Evolutionary conservation across 2,888 invertebrate species (phyloP).

Genomic region (Brachyopa scutellaris): DNA sequence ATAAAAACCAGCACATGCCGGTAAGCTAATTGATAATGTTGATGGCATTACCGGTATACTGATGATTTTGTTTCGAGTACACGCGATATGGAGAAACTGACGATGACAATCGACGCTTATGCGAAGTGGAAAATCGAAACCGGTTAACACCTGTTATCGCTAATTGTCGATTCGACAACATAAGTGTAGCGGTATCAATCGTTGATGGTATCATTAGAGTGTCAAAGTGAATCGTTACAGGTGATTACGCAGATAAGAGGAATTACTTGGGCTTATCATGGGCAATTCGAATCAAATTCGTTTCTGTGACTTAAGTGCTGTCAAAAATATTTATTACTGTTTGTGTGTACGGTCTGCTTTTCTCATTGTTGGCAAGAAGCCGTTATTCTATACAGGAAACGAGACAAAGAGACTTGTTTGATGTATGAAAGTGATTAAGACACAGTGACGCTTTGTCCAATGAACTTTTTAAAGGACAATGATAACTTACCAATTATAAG

Average conservation of each 20-base stretch:
- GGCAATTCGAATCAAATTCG: too few relatives aligned
- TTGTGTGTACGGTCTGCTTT: too few relatives aligned
- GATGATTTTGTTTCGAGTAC: background rate
- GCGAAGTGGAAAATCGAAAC: background rate
- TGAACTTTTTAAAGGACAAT: too few relatives aligned
- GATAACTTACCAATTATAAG: too few relatives aligned
- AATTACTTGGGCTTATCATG: background rate
- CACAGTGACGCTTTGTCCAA: too few relatives aligned
- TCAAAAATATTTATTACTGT: too few relatives aligned
- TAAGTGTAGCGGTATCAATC: background rate
- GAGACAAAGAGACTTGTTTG: too few relatives aligned
- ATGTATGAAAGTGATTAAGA: too few relatives aligned
- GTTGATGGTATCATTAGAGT: background rate
- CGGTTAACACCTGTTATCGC: slow-evolving; percentile 34
- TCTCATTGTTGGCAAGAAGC: too few relatives aligned
- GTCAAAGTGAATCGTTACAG: background rate
- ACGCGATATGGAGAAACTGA: background rate
- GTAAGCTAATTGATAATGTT: slow-evolving; percentile 41
- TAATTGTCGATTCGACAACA: slow-evolving; percentile 17
- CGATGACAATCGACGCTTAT: slow-evolving; percentile 2
- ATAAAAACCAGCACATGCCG: slow-evolving; percentile 8
- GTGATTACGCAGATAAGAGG: background rate
- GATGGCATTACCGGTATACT: slow-evolving; percentile 6
- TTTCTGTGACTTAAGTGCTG: too few relatives aligned
- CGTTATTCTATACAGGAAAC: too few relatives aligned